Percentiles rank a stretch among this genome's conserved stretches.
These are phyloP conservation scores for Syngnathus typhle DNA, from an alignment of 2,113 vertebrate species.

Conservation along the genomic window DNA sequence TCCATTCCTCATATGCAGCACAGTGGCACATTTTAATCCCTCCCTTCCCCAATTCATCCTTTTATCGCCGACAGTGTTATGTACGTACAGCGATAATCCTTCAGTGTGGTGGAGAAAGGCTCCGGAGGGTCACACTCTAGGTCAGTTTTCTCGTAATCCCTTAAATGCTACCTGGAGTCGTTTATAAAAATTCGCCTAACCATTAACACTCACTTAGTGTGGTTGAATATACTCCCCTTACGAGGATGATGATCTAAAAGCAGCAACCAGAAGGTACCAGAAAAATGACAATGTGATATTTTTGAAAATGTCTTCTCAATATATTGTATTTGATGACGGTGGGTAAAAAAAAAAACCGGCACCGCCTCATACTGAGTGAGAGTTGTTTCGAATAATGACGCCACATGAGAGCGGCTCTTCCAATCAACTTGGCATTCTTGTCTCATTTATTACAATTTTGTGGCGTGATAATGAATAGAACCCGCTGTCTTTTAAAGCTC, in stretches of 20 bases:
- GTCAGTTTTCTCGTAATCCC: conserved; percentile 52
- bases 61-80: conserved; percentile 35
- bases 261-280: neutral
- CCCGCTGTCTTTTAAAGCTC: neutral
- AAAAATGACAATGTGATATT: neutral
- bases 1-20: conserved; percentile 26
- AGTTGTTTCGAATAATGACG: neutral
- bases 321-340: neutral
- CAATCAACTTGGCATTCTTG: neutral
- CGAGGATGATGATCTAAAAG: conserved; percentile 11
- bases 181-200: conserved; percentile 40
- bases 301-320: neutral
- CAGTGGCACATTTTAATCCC: conserved; percentile 37
- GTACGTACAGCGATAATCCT: conserved; percentile 37
- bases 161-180: conserved; percentile 50
- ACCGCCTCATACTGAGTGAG: neutral
- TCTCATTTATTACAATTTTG: neutral
- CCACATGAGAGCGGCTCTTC: neutral
- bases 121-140: conserved; percentile 18
- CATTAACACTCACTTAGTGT: conserved; percentile 31
- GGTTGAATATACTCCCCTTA: conserved; percentile 18
- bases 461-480: neutral
- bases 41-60: conserved; percentile 33
- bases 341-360: neutral
- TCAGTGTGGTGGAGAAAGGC: conserved; percentile 23